Percentiles rank a stretch among this genome's conserved stretches.
Conservation (phyloP, 2,113 vertebrate genomes). For the Sylvilagus bachmani region DNA sequence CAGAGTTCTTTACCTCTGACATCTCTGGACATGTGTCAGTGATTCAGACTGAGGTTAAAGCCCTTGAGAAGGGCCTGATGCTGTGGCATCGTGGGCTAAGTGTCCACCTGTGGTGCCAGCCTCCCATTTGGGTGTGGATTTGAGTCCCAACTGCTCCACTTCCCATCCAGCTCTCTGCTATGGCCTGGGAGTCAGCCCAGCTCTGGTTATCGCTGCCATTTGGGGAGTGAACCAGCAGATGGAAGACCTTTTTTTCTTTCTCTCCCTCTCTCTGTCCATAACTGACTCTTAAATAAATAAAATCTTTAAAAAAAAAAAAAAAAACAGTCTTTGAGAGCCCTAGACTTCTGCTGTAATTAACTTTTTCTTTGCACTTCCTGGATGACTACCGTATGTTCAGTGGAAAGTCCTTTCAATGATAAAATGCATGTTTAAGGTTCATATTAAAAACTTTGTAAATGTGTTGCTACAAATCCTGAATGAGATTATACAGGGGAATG, state of each 20-base stretch:
- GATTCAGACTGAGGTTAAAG: constrained; percentile 32
- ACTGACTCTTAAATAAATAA: no score
- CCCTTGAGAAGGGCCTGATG: background rate
- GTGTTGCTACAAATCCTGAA: background rate
- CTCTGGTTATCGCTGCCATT: no score
- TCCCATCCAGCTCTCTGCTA: no score
- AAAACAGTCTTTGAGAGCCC: constrained; percentile 38
- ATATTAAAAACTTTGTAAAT: constrained; percentile 50
- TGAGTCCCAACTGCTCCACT: no score
- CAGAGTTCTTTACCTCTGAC: background rate
- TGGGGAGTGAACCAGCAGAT: no score
- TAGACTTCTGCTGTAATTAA: constrained; percentile 27
- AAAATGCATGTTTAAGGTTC: constrained; percentile 36
- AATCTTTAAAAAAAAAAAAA: no score
- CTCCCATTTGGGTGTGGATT: no score
- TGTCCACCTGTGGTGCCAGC: no score
- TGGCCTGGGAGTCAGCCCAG: no score
- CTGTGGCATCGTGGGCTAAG: no score
- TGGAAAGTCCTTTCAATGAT: constrained; percentile 70
- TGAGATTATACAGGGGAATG: constrained; percentile 18
- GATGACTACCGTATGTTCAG: background rate
- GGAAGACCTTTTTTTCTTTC: no score
- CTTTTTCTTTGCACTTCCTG: constrained; percentile 57
- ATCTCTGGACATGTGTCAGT: background rate
- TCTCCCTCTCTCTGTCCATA: no score